Percentiles rank a stretch among this genome's conserved stretches.
Evolutionary conservation across 2,888 invertebrate species (phyloP).

Genomic region (Chalcosyrphus nemorum): DNA sequence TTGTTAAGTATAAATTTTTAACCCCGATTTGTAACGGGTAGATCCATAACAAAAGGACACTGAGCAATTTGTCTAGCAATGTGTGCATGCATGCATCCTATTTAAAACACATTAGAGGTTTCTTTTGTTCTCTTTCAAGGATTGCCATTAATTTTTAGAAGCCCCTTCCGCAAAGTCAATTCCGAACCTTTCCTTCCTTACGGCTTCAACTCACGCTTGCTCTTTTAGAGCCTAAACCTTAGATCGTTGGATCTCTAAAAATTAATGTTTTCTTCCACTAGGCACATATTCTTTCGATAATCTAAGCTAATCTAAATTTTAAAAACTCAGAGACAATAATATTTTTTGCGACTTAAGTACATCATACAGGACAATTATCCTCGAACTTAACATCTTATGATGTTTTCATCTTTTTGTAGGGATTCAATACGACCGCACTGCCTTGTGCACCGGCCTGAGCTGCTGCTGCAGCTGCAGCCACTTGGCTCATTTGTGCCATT

Average conservation of each 20-base stretch:
- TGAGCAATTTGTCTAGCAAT: no score
- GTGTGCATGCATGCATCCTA: no score
- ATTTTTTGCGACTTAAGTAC: slow-evolving; percentile 55
- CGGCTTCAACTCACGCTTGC: background rate
- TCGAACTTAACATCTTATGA: slow-evolving; percentile 80
- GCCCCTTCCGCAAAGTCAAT: background rate
- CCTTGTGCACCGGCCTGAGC: slow-evolving; percentile 74
- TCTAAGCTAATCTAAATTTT: slow-evolving; percentile 48
- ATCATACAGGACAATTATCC: slow-evolving; percentile 2
- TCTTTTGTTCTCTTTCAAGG: no score
- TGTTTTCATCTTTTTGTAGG: slow-evolving; percentile 96
- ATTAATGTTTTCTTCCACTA: slow-evolving; percentile 50
- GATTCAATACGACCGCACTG: slow-evolving; percentile 86
- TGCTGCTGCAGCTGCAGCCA: slow-evolving; percentile 75
- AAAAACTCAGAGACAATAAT: slow-evolving; percentile 41
- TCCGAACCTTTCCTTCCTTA: slow-evolving; percentile 22
- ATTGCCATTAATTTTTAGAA: background rate
- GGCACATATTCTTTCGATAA: slow-evolving; percentile 66
- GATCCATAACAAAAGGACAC: no score
- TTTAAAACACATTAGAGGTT: no score
- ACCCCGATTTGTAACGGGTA: no score
- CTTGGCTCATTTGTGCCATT: slow-evolving; percentile 74
- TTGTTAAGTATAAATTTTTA: no score
- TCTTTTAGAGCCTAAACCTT: slow-evolving; percentile 37
- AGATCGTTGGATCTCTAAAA: slow-evolving; percentile 24